phyloP scores from a whole-genome alignment of 2,888 invertebrate species.

The Dione juno region DNA sequence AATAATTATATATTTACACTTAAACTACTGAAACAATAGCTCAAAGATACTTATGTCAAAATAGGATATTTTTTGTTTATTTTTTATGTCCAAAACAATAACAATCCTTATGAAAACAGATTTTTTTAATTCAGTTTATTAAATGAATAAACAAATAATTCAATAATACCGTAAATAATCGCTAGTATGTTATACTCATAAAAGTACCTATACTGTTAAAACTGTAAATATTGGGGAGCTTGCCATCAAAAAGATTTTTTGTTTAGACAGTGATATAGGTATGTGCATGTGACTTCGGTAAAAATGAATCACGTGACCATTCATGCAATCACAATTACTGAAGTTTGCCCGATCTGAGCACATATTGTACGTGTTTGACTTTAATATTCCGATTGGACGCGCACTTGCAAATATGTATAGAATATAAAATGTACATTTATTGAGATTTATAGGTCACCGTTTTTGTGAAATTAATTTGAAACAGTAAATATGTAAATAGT shows the following conservation, averaged over 20 bases:
- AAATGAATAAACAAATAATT: no score
- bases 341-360: conserved; percentile 26
- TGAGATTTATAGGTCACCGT: conserved; percentile 10
- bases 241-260: not conserved
- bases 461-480: conserved; percentile 7
- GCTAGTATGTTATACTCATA: no score
- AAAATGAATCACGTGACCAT: conserved; percentile 38
- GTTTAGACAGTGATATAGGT: not conserved
- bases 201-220: no score
- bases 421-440: conserved; percentile 12
- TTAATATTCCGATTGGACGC: conserved; percentile 17
- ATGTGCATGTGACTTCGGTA: not conserved
- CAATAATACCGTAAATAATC: no score
- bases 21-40: no score
- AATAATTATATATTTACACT: no score
- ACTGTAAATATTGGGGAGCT: not conserved
- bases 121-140: no score
- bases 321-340: conserved; percentile 30
- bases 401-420: not conserved
- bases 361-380: conserved; percentile 18
- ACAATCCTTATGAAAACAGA: no score
- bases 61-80: no score
- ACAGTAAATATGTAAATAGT: not conserved
- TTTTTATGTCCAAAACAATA: no score
- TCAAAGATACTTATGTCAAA: no score